These are phyloP conservation scores for Poecilia velifera DNA, from an alignment of 2,797 vertebrate species.

Conservation along the genomic window DNA sequence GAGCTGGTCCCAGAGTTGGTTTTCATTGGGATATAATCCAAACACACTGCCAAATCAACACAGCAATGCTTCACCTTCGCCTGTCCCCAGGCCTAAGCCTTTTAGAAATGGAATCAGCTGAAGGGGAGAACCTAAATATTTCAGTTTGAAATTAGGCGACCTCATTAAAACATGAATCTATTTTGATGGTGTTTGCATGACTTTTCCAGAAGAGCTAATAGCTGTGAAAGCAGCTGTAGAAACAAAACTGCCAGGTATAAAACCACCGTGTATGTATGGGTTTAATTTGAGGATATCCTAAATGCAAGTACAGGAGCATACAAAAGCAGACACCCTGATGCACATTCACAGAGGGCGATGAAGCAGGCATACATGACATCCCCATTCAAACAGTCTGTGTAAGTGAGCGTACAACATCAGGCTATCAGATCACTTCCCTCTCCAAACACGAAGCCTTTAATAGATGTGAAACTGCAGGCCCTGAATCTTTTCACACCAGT, in stretches of 20 bases:
- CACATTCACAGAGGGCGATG: conserved; percentile 32
- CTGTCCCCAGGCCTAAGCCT: background rate
- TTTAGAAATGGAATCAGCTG: background rate
- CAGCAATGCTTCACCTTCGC: background rate
- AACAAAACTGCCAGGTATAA: background rate
- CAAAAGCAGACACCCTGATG: conserved; percentile 2
- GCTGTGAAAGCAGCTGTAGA: background rate
- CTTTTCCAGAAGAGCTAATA: background rate
- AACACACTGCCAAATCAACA: background rate
- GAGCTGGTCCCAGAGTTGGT: background rate
- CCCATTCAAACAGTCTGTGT: conserved; percentile 60
- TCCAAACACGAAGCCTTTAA: conserved; percentile 67
- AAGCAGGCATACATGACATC: conserved; percentile 47
- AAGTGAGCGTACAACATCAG: conserved; percentile 68
- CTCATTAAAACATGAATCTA: background rate
- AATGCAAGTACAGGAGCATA: conserved; percentile 9
- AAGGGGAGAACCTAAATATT: background rate
- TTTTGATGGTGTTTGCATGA: background rate
- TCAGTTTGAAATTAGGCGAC: background rate
- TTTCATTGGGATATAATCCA: background rate
- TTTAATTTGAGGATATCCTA: conserved; percentile 15
- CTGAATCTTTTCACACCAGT: conserved; percentile 65
- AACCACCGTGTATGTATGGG: background rate
- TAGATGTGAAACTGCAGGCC: conserved; percentile 61
- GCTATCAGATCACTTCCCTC: conserved; percentile 66